Evolutionary conservation across 2,888 invertebrate species (phyloP).

Genomic region (Flexamia atlantica): DNA sequence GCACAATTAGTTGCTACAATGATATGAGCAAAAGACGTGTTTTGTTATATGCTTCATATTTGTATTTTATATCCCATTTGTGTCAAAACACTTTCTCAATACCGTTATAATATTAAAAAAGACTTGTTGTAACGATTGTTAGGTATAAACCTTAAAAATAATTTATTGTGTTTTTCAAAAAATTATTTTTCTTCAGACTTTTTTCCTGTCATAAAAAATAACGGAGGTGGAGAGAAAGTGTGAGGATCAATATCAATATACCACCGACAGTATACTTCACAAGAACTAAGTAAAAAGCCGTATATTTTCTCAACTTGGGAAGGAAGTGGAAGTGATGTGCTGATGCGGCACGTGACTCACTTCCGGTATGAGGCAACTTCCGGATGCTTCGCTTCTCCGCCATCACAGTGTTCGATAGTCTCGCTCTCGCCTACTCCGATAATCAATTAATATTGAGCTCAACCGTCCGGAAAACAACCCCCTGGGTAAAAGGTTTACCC

Average conservation of each 20-base stretch:
- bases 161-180: too few species aligned
- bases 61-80: too few species aligned
- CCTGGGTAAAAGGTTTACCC: neutral
- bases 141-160: too few species aligned
- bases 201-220: too few species aligned
- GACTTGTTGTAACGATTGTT: too few species aligned
- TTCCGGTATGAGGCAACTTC: conserved; percentile 55
- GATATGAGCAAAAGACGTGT: too few species aligned
- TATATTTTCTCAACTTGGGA: conserved; percentile 44
- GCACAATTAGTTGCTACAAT: too few species aligned
- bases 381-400: conserved; percentile 40
- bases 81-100: too few species aligned
- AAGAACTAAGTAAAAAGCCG: conserved; percentile 9
- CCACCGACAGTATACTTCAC: neutral
- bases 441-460: conserved; percentile 43
- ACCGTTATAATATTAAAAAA: too few species aligned
- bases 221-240: neutral
- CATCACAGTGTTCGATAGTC: neutral
- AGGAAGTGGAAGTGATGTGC: conserved; percentile 54
- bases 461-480: conserved; percentile 3
- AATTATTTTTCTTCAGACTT: too few species aligned
- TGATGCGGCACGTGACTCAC: conserved; percentile 51
- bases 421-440: neutral
- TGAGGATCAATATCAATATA: conserved; percentile 41
- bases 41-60: too few species aligned